Conservation (phyloP, 2,113 vertebrate genomes). For the Pionites leucogaster region DNA sequence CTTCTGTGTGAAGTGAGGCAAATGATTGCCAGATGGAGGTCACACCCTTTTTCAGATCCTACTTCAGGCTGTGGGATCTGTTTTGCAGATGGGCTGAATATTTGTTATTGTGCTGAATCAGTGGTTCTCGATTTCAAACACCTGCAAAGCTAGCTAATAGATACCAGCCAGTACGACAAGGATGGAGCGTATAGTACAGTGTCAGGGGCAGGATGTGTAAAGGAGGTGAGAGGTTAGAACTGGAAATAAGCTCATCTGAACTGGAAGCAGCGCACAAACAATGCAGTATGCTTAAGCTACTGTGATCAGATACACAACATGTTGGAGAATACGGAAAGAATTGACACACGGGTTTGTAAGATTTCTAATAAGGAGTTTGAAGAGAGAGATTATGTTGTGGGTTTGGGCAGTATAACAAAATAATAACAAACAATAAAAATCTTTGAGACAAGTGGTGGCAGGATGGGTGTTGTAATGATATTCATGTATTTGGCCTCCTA, state of each 20-base stretch:
- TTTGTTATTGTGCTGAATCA: neutral
- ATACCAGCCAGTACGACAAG: neutral
- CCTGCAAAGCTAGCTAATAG: neutral
- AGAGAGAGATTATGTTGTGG: neutral
- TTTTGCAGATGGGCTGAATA: neutral
- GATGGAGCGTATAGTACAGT: neutral
- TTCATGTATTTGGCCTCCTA: neutral
- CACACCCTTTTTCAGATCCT: neutral
- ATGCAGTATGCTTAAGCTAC: accelerated
- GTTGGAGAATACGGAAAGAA: neutral
- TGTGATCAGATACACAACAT: accelerated
- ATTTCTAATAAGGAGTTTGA: neutral
- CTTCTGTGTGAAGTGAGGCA: neutral
- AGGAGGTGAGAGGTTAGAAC: neutral
- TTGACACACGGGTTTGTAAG: neutral
- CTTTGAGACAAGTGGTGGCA: neutral
- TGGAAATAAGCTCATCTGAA: neutral
- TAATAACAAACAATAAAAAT: neutral
- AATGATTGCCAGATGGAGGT: neutral
- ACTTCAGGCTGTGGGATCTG: neutral
- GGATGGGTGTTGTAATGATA: accelerated
- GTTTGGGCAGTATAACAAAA: neutral
- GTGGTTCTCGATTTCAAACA: neutral
- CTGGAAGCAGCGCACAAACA: neutral
- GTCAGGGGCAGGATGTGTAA: neutral